These are phyloP conservation scores for Margarornis squamiger DNA, from an alignment of 2,797 vertebrate species.

Conservation along the genomic window DNA sequence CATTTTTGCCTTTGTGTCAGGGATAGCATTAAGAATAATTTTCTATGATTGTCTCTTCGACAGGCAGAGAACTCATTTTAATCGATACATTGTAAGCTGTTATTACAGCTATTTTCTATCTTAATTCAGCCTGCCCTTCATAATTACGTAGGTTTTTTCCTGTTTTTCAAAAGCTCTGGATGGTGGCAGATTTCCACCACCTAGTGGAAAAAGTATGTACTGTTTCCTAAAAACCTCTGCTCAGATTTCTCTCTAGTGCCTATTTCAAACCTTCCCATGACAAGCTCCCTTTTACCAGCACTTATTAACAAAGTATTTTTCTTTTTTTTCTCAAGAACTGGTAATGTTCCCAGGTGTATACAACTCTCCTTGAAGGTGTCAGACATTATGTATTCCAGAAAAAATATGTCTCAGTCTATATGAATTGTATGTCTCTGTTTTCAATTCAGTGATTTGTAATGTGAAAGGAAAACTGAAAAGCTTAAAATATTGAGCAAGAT, in stretches of 20 bases:
- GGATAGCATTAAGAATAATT: constrained; percentile 67
- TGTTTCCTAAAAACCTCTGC: background rate
- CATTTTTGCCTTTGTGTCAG: constrained; percentile 55
- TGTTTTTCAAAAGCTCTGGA: constrained; percentile 33
- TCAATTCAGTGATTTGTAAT: background rate
- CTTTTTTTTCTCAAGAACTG: background rate
- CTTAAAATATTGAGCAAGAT: background rate
- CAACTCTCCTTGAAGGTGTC: background rate
- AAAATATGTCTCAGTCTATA: background rate
- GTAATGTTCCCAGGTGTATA: background rate
- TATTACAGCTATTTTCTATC: constrained; percentile 68
- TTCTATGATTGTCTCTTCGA: constrained; percentile 56
- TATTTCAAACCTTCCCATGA: background rate
- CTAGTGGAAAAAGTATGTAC: constrained; percentile 73
- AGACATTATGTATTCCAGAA: background rate
- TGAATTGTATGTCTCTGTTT: background rate
- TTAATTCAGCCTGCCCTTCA: constrained; percentile 69
- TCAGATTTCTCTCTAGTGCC: background rate
- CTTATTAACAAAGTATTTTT: background rate
- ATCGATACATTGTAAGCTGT: constrained; percentile 55
- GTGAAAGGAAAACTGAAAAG: background rate
- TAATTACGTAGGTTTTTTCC: constrained; percentile 55
- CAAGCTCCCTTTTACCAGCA: background rate
- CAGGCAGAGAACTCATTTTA: constrained; percentile 58
- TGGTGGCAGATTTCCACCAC: constrained; percentile 76